Conservation (phyloP, 2,797 vertebrate species). For the Miichthys miiuy region DNA sequence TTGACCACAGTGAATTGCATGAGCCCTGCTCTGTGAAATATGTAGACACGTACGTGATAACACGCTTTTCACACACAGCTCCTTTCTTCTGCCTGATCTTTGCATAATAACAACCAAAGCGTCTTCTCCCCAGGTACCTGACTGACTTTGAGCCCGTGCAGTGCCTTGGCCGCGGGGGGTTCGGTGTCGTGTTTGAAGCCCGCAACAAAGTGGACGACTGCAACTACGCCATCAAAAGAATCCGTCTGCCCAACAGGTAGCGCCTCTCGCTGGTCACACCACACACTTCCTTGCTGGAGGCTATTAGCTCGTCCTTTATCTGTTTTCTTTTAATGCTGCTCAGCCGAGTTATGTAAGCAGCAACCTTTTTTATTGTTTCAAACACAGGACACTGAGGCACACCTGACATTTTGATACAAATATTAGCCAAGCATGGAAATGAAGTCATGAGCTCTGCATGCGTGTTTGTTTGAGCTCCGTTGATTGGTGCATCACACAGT, state of each 20-base stretch:
- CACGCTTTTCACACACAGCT: background rate
- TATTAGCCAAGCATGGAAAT: constrained; percentile 31
- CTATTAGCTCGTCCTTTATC: constrained; percentile 32
- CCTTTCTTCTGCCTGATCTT: background rate
- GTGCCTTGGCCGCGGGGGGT: constrained; percentile 96
- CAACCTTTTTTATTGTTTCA: background rate
- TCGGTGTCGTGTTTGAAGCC: constrained; percentile 98
- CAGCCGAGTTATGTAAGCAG: constrained; percentile 38
- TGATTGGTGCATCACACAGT: background rate
- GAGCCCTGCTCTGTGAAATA: constrained; percentile 5
- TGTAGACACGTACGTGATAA: background rate
- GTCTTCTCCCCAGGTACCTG: constrained; percentile 88
- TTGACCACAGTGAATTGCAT: background rate
- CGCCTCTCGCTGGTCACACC: background rate
- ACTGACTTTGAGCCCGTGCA: constrained; percentile 98
- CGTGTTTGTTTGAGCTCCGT: constrained; percentile 23
- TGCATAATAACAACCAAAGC: constrained; percentile 24
- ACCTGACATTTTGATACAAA: constrained; percentile 28
- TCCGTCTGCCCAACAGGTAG: constrained; percentile 97
- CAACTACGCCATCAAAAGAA: constrained; percentile 99
- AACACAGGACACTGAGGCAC: constrained; percentile 19
- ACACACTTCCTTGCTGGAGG: constrained; percentile 25
- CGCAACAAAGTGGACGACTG: constrained; percentile 99
- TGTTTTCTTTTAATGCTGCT: constrained; percentile 24
- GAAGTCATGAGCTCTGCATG: constrained; percentile 2